Base-by-base conservation (phyloP, 2,888 invertebrate species). In the Cephus pygmeus region DNA sequence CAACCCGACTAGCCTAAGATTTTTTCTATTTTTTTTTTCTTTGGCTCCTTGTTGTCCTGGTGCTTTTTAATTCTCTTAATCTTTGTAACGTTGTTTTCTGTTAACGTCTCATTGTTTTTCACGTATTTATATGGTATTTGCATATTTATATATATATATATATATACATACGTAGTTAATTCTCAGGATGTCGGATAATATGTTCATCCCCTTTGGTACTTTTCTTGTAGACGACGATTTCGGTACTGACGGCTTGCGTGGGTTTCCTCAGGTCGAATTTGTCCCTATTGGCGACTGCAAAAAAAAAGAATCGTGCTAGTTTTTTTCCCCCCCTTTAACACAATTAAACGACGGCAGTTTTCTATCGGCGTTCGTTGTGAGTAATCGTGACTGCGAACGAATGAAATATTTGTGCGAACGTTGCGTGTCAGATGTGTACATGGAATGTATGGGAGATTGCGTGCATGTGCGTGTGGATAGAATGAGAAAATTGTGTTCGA, bases 341-440 rank as follows among this genome's bases (percentile, higher is more conserved):
- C 78, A 74, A 75, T 80, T 82, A 80, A 78, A 78, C 81, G 75
- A 76, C 71, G 78, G 82, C 80, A 71, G 79, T 80, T 82, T 82
- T 84, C 82, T 69, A 81, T 83, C 82, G 80, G 77, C 81, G 80
- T 82, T 80, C 78, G 76, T 81, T 79, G 75, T 81, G 80, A 79
- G 75, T 69, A 68, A 69, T 35, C 75, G 36, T 68, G 33, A 68
- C 69, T 69, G 33, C 78, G 75, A 75, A 30, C 30, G 12, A 75
- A 30, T 69, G 71, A 75, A 69, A 77, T n/a, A 73, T 56, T 56
- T 23, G 76, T 73, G 74, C 31, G 31, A 75, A 79, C 75, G 75
- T 30, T 75, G 80, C 34, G 80, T 73, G 80, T 76, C 76, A 40
- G 23, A 9, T 3, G 56, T 23, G 73, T 69, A 76, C 75, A 73